A percentile compares a stretch with the other conserved stretches of the same genome.
These are phyloP conservation scores for Neelides sp. DNA, from an alignment of 1,140 invertebrate genomes.

Conservation along the genomic window DNA sequence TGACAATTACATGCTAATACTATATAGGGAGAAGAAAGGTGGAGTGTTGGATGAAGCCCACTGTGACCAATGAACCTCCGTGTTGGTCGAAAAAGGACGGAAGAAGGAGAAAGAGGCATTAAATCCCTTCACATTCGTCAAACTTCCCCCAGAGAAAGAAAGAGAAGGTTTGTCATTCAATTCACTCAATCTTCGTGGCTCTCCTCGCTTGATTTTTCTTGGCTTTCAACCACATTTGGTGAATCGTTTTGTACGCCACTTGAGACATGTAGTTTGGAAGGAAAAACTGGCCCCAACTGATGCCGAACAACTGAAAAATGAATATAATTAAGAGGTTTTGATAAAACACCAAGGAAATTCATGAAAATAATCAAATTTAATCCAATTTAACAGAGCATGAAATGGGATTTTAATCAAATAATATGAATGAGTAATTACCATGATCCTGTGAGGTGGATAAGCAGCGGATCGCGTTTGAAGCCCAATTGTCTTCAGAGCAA, in stretches of 20 bases:
- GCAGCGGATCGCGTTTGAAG: slow-evolving; percentile 59
- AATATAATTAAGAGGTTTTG: not conserved
- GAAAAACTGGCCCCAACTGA: slow-evolving; percentile 31
- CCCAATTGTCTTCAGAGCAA: slow-evolving; percentile 62
- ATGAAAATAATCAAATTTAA: not conserved
- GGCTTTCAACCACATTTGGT: slow-evolving; percentile 31
- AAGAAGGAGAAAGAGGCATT: too few species aligned
- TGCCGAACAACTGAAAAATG: slow-evolving; percentile 27
- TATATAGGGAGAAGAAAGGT: too few species aligned
- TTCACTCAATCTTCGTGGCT: too few species aligned
- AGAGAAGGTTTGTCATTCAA: too few species aligned
- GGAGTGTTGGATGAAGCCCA: too few species aligned
- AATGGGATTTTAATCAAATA: not conserved
- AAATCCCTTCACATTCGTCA: too few species aligned
- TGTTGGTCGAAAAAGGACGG: too few species aligned
- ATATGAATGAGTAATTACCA: slow-evolving; percentile 38
- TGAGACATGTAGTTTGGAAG: slow-evolving; percentile 29
- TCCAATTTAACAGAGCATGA: not conserved
- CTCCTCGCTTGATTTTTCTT: slow-evolving; percentile 30
- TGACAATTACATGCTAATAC: too few species aligned
- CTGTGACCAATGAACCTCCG: too few species aligned
- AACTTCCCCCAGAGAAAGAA: too few species aligned
- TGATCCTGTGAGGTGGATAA: slow-evolving; percentile 58
- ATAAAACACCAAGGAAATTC: not conserved
- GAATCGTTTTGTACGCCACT: slow-evolving; percentile 26